Base-by-base conservation (phyloP, 2,113 vertebrate species). In the Alethe diademata region DNA sequence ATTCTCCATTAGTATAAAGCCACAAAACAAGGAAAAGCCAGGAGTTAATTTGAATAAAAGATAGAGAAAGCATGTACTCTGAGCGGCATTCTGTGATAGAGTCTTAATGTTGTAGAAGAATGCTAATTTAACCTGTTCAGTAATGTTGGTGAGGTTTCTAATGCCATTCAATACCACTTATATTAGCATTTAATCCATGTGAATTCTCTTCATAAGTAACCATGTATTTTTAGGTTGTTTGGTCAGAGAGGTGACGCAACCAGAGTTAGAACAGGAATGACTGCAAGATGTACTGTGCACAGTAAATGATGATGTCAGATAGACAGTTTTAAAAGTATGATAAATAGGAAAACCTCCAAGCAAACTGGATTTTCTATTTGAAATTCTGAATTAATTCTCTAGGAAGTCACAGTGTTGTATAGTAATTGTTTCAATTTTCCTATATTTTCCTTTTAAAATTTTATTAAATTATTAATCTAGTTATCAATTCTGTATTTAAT, bases 21-120 rank as follows among this genome's bases (percentile, higher is more conserved):
- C 51, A 79, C 53, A 87, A 84, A 93, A 57, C 58, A 86, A 88
- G 76, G 43, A 87, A 88, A 90, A 94, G 25, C 58, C 24, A 0
- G 2, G 35, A 15, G 14, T 67, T 96, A 78, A 84, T 92, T 64
- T 92, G 76, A 92, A 85, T 91, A 76, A 88, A 95, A 89, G 67
- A 53, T 17, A 86, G 60, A 80, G 51, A 87, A 90, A 80, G 45
- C n/a, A 66, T 51, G 42, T 67, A 56, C 50, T 61, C 19, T 60
- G 75, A 90, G 35, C 61, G 90, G 25, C 20, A 5, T 94, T 88
- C 72, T 6, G 1, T 85, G 78, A 66, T 12, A 29, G 47, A 56
- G 43, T 22, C 51, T 79, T 80, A 93, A 85, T 79, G 36, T 85
- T 94, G 82, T 65, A 75, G 84, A 90, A 93, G 80, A 95, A 94